phyloP scores from a whole-genome alignment of 2,113 vertebrate genomes.

The Sylvia atricapilla region DNA sequence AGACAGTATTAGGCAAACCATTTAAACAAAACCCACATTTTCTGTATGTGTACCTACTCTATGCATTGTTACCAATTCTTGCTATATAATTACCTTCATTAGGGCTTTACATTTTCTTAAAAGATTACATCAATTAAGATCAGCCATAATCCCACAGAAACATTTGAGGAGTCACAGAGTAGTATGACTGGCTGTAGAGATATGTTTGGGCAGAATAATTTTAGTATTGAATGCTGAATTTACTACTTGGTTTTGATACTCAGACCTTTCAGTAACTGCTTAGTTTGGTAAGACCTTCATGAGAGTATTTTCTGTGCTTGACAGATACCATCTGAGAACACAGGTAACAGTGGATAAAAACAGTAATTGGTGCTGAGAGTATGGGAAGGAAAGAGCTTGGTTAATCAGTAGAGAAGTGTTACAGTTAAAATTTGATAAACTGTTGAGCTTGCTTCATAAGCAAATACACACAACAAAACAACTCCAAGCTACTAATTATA shows the following conservation, averaged over 20 bases:
- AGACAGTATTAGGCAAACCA: background rate
- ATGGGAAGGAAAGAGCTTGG: background rate
- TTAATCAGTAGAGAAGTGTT: slow-evolving; percentile 23
- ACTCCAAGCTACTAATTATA: background rate
- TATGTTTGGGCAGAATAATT: background rate
- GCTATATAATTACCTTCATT: background rate
- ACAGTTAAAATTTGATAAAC: background rate
- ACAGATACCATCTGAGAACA: background rate
- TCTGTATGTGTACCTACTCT: background rate
- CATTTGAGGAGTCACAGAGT: background rate
- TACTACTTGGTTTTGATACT: background rate
- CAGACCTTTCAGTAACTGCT: background rate
- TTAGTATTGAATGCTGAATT: background rate
- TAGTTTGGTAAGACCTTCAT: background rate
- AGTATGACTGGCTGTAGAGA: background rate
- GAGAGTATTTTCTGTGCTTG: background rate
- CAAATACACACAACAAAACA: background rate
- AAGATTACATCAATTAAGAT: background rate
- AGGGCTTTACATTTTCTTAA: background rate
- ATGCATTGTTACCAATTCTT: background rate
- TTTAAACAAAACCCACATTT: background rate
- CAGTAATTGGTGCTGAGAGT: background rate
- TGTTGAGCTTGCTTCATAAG: background rate
- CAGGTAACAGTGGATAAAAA: background rate
- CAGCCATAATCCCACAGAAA: background rate